Conservation (phyloP, 2,113 vertebrate genomes). For the Mirounga angustirostris region DNA sequence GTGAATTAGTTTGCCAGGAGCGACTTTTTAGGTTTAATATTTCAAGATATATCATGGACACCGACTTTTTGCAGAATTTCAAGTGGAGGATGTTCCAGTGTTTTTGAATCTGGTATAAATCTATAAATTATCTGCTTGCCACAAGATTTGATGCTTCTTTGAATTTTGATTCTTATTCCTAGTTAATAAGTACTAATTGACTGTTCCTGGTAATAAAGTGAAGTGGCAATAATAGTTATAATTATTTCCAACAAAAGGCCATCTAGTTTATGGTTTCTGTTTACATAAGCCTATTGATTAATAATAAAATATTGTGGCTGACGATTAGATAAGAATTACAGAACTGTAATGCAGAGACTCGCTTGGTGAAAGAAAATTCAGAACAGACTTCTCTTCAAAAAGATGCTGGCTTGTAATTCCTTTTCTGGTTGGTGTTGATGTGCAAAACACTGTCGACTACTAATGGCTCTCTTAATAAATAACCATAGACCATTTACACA, state of each 20-base stretch:
- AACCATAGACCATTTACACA: not conserved
- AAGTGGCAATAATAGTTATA: not conserved
- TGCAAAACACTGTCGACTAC: not conserved
- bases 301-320: not conserved
- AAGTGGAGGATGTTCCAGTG: not conserved
- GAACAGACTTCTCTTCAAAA: not conserved
- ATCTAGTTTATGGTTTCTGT: not conserved
- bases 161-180: not conserved
- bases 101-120: not conserved
- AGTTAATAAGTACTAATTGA: not conserved
- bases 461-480: not conserved
- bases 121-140: not conserved
- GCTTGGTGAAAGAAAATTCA: conserved; percentile 22
- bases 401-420: not conserved
- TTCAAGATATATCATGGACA: not conserved
- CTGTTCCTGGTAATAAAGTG: not conserved
- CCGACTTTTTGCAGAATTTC: not conserved
- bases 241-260: not conserved
- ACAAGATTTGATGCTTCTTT: not conserved
- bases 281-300: not conserved
- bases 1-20: not conserved
- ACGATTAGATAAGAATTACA: not conserved
- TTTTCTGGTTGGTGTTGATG: not conserved
- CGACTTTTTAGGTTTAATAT: not conserved
- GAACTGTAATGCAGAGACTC: not conserved